These are phyloP conservation scores for Heliconius ismenius DNA, from an alignment of 2,888 invertebrate species.

Conservation along the genomic window DNA sequence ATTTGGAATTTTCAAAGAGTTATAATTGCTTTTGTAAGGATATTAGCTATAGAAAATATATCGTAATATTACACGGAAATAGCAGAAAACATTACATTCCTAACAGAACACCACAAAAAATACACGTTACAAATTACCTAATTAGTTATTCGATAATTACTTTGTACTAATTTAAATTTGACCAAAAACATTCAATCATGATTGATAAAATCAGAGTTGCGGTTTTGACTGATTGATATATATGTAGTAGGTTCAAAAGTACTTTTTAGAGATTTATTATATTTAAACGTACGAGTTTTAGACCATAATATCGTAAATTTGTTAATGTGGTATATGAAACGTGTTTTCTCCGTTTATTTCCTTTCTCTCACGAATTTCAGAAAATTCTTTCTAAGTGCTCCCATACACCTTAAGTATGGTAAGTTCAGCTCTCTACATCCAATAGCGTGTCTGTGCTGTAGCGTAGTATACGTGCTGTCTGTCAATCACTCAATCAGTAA, in stretches of 20 bases:
- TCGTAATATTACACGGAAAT: slow-evolving; percentile 37
- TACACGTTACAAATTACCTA: slow-evolving; percentile 44
- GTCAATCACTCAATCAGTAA: background rate
- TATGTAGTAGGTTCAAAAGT: background rate
- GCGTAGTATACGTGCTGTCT: background rate
- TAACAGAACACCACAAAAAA: slow-evolving; percentile 37
- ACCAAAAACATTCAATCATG: slow-evolving; percentile 65
- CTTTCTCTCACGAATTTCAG: too few relatives aligned
- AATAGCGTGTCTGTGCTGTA: too few relatives aligned
- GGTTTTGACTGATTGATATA: slow-evolving; percentile 21
- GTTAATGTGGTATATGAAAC: background rate
- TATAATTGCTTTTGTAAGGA: too few relatives aligned
- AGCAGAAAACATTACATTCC: slow-evolving; percentile 35
- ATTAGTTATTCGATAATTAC: slow-evolving; percentile 54
- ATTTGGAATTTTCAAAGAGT: too few relatives aligned
- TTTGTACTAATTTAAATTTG: slow-evolving; percentile 59
- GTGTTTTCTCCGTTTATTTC: background rate
- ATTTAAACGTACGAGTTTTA: background rate
- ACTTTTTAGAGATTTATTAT: background rate
- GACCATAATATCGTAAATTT: background rate
- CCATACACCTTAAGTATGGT: background rate
- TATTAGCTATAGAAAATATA: background rate
- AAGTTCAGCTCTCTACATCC: background rate
- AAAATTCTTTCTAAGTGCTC: too few relatives aligned
- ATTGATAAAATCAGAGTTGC: slow-evolving; percentile 60